phyloP scores from a whole-genome alignment of 2,113 vertebrate species.

The Cryptotis parvus region DNA sequence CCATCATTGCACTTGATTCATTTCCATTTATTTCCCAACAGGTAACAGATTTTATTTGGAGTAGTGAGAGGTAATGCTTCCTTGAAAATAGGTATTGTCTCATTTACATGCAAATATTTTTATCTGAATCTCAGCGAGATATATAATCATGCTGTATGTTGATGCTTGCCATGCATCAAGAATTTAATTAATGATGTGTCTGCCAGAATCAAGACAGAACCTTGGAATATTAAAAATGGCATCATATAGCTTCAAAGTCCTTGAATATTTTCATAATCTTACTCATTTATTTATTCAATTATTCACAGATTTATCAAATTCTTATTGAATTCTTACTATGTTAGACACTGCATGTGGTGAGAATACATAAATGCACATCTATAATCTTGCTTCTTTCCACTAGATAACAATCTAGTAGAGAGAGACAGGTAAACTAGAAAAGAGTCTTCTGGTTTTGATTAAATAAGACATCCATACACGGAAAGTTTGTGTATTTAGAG shows the following conservation, averaged over 20 bases:
- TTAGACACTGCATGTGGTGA: background rate
- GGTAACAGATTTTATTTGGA: conserved; percentile 64
- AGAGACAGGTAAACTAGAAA: background rate
- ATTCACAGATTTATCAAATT: conserved; percentile 16
- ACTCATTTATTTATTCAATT: conserved; percentile 18
- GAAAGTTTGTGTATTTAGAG: background rate
- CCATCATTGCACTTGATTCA: conserved; percentile 42
- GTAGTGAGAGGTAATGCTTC: background rate
- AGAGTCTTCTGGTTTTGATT: background rate
- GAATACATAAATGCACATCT: background rate
- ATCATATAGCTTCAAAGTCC: background rate
- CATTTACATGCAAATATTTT: conserved; percentile 74
- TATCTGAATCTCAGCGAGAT: conserved; percentile 62
- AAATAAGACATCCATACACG: background rate
- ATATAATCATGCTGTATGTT: conserved; percentile 49
- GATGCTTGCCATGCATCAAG: background rate
- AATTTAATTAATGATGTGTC: conserved; percentile 62
- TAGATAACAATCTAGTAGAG: background rate
- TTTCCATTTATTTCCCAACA: conserved; percentile 68
- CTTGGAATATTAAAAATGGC: background rate
- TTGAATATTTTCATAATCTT: conserved; percentile 14
- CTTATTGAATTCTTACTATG: background rate
- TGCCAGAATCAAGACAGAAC: conserved; percentile 54
- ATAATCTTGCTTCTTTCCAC: background rate
- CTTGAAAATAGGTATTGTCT: conserved; percentile 43